Conservation (phyloP, 1,140 invertebrate species). For the Nymphalis io region DNA sequence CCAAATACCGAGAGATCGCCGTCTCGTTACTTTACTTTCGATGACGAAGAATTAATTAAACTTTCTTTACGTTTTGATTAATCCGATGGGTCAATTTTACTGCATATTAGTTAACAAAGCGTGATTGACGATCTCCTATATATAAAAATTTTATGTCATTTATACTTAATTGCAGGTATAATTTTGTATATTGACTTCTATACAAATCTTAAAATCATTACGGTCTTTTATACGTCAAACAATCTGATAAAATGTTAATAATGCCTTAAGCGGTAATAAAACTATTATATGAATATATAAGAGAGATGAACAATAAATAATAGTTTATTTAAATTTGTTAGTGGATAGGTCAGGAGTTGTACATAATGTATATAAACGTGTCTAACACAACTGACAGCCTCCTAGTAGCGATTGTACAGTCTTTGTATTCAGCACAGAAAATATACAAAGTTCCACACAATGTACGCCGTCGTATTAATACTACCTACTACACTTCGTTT, state of each 20-base stretch:
- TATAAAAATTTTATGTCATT: no score
- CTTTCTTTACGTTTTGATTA: no score
- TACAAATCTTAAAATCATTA: not conserved
- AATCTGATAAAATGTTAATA: not conserved
- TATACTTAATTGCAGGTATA: no score
- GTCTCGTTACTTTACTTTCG: no score
- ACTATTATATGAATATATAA: not conserved
- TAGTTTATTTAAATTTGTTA: not conserved
- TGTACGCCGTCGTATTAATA: no score
- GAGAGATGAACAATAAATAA: not conserved
- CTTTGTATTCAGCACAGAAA: not conserved
- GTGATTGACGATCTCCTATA: no score
- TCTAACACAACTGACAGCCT: not conserved
- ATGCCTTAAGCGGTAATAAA: not conserved
- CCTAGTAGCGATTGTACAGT: slow-evolving; percentile 1
- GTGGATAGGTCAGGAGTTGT: not conserved
- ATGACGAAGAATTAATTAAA: no score
- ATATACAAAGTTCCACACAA: not conserved
- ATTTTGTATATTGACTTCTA: not conserved
- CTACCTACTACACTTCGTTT: no score
- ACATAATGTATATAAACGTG: slow-evolving; percentile 8
- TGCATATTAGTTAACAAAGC: no score
- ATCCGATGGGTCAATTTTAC: no score
- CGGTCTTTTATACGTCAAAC: not conserved
- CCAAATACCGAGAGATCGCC: no score